Evolutionary conservation across 2,888 invertebrate genomes (phyloP).

Genomic region (Lordiphosa andalusiaca): DNA sequence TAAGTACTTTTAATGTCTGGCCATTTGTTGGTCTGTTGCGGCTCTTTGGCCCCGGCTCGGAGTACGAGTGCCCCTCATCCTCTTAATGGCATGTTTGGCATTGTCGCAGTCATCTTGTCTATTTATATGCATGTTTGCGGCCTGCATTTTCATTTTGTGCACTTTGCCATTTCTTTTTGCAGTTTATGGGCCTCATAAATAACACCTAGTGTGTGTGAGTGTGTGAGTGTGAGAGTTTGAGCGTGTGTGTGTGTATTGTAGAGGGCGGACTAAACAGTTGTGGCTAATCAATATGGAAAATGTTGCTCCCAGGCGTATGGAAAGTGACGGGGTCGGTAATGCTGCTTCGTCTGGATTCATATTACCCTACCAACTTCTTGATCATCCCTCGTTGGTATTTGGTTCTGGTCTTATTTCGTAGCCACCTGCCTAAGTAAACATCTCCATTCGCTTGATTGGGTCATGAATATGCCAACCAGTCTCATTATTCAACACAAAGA

Average conservation of each 20-base stretch:
- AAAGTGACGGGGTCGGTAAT: no score
- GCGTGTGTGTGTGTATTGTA: neutral
- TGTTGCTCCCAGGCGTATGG: no score
- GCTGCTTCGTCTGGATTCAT: no score
- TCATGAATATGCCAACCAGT: no score
- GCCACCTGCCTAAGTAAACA: no score
- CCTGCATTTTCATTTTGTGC: conserved; percentile 47
- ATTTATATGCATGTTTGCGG: conserved; percentile 43
- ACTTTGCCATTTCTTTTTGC: conserved; percentile 47
- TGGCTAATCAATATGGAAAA: no score
- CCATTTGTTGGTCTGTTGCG: conserved; percentile 57
- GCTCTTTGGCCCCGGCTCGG: conserved; percentile 22
- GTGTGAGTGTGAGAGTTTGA: no score
- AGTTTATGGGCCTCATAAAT: conserved; percentile 75
- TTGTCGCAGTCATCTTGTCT: conserved; percentile 64
- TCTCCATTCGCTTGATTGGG: neutral
- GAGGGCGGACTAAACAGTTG: no score
- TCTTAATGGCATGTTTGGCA: conserved; percentile 69
- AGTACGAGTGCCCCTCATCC: conserved; percentile 9
- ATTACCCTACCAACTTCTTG: no score
- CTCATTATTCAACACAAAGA: no score
- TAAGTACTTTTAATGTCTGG: conserved; percentile 74
- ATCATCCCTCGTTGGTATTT: no score
- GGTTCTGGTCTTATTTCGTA: no score
- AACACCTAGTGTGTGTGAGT: conserved; percentile 54